These are phyloP conservation scores for Deilephila porcellus DNA, from an alignment of 2,888 invertebrate species.

Conservation along the genomic window DNA sequence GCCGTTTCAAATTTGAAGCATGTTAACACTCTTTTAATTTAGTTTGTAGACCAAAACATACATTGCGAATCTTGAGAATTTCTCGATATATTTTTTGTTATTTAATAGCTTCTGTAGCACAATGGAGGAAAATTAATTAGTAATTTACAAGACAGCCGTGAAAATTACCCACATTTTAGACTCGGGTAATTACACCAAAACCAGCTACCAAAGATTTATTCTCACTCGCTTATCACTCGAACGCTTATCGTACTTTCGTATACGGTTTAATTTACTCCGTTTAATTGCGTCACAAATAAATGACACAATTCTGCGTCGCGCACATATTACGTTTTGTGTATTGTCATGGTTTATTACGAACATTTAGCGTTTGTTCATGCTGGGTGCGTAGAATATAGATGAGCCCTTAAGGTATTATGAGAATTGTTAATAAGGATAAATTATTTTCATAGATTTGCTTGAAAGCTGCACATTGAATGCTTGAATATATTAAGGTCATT, in stretches of 20 bases:
- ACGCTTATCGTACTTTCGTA: constrained; percentile 16
- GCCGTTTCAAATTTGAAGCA: too few relatives aligned
- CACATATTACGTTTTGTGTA: constrained; percentile 7
- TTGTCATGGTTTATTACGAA: background rate
- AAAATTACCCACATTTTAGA: constrained; percentile 3
- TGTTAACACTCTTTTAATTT: too few relatives aligned
- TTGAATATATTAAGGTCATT: background rate
- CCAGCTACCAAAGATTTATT: constrained; percentile 10
- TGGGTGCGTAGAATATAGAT: background rate
- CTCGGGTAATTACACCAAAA: constrained; percentile 11
- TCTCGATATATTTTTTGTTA: too few relatives aligned
- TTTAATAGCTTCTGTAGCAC: too few relatives aligned
- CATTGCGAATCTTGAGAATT: too few relatives aligned
- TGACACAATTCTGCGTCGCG: constrained; percentile 19
- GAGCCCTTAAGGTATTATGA: background rate
- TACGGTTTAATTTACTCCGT: constrained; percentile 17
- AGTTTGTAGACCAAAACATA: too few relatives aligned
- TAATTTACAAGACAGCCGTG: background rate
- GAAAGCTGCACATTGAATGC: background rate
- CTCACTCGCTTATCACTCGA: constrained; percentile 21
- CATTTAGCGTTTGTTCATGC: background rate
- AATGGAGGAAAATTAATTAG: too few relatives aligned
- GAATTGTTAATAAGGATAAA: too few relatives aligned
- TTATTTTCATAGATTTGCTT: background rate
- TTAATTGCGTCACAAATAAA: constrained; percentile 23